These are phyloP conservation scores for Nymphalis polychloros DNA, from an alignment of 2,888 invertebrate genomes.

Conservation along the genomic window DNA sequence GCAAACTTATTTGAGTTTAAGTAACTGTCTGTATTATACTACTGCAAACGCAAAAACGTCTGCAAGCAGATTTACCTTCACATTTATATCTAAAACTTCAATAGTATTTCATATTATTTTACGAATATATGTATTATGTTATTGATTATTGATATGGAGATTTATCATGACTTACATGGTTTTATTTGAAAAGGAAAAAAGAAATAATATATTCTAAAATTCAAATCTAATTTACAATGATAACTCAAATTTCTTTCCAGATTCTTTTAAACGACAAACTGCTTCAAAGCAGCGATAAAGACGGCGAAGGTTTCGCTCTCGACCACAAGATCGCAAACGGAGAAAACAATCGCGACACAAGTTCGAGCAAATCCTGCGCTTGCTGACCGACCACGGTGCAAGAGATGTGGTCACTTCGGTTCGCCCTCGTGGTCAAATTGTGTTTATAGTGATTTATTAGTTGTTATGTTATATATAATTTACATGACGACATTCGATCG, in stretches of 20 bases:
- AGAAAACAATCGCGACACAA: conserved; percentile 66
- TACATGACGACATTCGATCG: conserved; percentile 4
- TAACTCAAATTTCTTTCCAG: conserved; percentile 63
- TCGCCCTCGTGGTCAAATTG: conserved; percentile 5
- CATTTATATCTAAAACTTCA: no score
- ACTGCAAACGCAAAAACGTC: no score
- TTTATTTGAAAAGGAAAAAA: no score
- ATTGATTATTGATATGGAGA: no score
- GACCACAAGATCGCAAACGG: conserved; percentile 80
- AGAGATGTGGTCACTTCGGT: background rate
- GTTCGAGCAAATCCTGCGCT: conserved; percentile 78
- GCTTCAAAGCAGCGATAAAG: conserved; percentile 86
- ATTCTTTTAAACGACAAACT: conserved; percentile 90
- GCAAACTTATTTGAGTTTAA: no score
- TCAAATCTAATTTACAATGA: background rate
- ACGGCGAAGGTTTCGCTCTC: conserved; percentile 86
- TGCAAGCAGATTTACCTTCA: no score
- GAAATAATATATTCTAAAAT: no score
- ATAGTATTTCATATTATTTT: no score
- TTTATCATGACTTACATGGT: no score
- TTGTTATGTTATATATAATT: conserved; percentile 11
- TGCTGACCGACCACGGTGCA: conserved; percentile 75
- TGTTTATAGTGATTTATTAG: conserved; percentile 2
- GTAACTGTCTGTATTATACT: no score
- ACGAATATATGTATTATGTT: no score